phyloP scores from a whole-genome alignment of 2,888 invertebrate species.

The Trichogramma evanescens region DNA sequence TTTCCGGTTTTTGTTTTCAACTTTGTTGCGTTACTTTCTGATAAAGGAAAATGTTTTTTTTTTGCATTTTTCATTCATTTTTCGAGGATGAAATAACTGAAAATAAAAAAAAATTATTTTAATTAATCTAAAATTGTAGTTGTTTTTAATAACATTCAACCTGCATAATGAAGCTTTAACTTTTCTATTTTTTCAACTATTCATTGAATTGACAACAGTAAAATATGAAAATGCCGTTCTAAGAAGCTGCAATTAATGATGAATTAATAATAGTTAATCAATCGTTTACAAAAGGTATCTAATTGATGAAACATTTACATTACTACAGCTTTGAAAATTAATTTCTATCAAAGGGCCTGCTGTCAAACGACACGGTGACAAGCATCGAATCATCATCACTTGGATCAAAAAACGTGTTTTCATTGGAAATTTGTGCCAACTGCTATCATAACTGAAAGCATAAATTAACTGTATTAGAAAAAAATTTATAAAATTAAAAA shows the following conservation, averaged over 20 bases:
- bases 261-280: neutral
- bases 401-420: neutral
- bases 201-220: neutral
- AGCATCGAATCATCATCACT: conserved; percentile 1
- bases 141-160: too few species aligned
- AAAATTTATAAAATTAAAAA: neutral
- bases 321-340: neutral
- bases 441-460: conserved; percentile 1
- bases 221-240: neutral
- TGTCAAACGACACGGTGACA: neutral
- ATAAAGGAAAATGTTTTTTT: too few species aligned
- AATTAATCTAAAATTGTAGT: too few species aligned
- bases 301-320: neutral
- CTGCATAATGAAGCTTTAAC: neutral
- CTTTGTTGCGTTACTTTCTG: too few species aligned
- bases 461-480: neutral
- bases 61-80: too few species aligned
- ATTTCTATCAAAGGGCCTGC: neutral
- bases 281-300: neutral
- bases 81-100: too few species aligned
- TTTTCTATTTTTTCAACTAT: neutral
- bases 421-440: neutral
- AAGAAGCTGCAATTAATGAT: neutral
- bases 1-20: too few species aligned
- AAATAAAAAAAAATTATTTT: too few species aligned